Base-by-base conservation (phyloP, 2,797 vertebrate species). In the Hoplostethus mediterraneus region DNA sequence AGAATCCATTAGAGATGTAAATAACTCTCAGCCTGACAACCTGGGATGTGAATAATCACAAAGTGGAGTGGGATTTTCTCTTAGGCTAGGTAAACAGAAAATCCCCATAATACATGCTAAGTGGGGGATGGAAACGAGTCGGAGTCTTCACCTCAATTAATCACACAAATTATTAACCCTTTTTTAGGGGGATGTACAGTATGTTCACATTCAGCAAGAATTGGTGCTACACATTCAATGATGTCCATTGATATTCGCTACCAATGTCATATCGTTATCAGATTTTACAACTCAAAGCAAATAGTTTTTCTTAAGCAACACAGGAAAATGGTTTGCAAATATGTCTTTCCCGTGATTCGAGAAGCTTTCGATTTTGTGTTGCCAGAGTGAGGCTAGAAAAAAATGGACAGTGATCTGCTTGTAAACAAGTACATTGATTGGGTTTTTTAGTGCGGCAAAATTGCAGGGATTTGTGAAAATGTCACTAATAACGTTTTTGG, bases 1-100 rank as follows among this genome's bases (percentile, higher is more conserved):
- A 71, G 80, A 89, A 89, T 85, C 91, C 90, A 93, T 93, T 92
- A 92, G 80, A 85, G 77, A 92, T 89, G 87, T 90, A 92, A 94
- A 94, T 93, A 94, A 82, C 79, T 77, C 67, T 87, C 87, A 91
- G 85, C 93, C 84, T 65, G 56, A 80, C 90, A 90, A 85, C 90
- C 89, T 89, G 49, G 67, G 80, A 83, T 78, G 86, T 84, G 79
- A 87, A 90, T 89, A 87, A 90, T 89, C 83, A 61, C 75, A 68
- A 73, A 73, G 77, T 68, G 65, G 75, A 77, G 71, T 38, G 75
- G 84, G 87, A 83, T 90, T 92, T 91, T 84, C 87, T 92, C 73
- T 62, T 30, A 79, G 64, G 81, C 82, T 72, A 66, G 75, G 87
- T 80, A 87, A 90, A 92, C 79, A 85, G 47, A 9, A 67, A 80